Percentiles rank a stretch among this genome's conserved stretches.
Evolutionary conservation across 2,888 invertebrate species (phyloP).

Genomic region (Chrysotoxum bicinctum): DNA sequence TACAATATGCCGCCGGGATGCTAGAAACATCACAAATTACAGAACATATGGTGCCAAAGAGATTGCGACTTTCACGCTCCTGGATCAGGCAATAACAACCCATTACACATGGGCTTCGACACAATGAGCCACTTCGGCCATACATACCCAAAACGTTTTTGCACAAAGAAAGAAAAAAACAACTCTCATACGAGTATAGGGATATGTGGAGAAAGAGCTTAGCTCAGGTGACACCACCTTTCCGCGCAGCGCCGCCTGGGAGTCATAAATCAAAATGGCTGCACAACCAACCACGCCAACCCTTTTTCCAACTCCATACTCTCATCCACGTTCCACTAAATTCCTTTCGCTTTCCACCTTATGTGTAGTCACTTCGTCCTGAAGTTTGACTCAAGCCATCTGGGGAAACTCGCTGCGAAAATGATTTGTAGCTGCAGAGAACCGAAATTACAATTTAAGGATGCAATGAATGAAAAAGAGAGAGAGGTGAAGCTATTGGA

Average conservation of each 20-base stretch:
- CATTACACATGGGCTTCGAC: slow-evolving; percentile 35
- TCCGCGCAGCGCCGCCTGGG: slow-evolving; percentile 63
- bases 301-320: slow-evolving; percentile 47
- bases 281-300: slow-evolving; percentile 52
- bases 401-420: slow-evolving; percentile 58
- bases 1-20: slow-evolving; percentile 49
- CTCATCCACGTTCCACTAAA: slow-evolving; percentile 1
- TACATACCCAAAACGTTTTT: slow-evolving; percentile 3
- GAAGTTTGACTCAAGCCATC: slow-evolving; percentile 61
- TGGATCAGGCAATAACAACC: slow-evolving; percentile 39
- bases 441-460: slow-evolving; percentile 70
- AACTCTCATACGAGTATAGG: not conserved
- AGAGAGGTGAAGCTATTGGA: not conserved
- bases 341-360: slow-evolving; percentile 32
- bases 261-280: slow-evolving; percentile 70
- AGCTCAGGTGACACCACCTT: slow-evolving; percentile 64
- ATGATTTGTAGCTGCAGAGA: slow-evolving; percentile 69
- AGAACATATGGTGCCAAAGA: slow-evolving; percentile 82
- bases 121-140: slow-evolving; percentile 26
- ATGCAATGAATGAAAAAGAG: slow-evolving; percentile 18
- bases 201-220: slow-evolving; percentile 30
- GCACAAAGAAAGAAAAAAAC: slow-evolving; percentile 7
- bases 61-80: slow-evolving; percentile 75
- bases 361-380: slow-evolving; percentile 1
- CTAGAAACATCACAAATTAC: slow-evolving; percentile 81